phyloP scores from a whole-genome alignment of 2,888 invertebrate genomes.

The Neuroscelio doddi region DNA sequence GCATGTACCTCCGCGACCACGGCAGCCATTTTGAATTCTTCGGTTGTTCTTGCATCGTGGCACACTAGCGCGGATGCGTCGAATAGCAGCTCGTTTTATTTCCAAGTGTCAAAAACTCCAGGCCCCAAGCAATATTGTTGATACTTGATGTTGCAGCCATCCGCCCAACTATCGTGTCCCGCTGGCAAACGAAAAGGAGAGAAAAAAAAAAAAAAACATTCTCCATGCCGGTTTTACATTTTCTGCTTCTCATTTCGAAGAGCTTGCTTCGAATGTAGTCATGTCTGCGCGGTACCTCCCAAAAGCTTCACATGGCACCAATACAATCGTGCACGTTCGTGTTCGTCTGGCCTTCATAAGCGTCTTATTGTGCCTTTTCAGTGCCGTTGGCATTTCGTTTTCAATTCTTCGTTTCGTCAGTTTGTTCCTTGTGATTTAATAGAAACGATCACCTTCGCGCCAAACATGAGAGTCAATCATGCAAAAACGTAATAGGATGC shows the following conservation, averaged over 20 bases:
- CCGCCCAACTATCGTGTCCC: slow-evolving; percentile 29
- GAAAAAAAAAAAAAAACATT: slow-evolving; percentile 14
- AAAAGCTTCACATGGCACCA: slow-evolving; percentile 9
- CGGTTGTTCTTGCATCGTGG: slow-evolving; percentile 38
- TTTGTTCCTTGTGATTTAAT: slow-evolving; percentile 14
- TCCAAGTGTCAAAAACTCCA: slow-evolving; percentile 60
- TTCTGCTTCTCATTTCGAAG: slow-evolving; percentile 15
- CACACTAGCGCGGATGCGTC: slow-evolving; percentile 44
- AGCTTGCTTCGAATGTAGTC: slow-evolving; percentile 5
- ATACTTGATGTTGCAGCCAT: slow-evolving; percentile 67
- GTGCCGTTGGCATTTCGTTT: no score
- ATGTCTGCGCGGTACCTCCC: neutral
- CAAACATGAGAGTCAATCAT: no score
- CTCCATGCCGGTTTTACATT: slow-evolving; percentile 26
- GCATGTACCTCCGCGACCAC: slow-evolving; percentile 46
- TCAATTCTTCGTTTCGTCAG: slow-evolving; percentile 17
- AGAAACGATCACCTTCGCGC: no score
- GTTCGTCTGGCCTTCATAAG: no score
- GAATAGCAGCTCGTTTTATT: slow-evolving; percentile 58
- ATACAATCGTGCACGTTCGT: neutral
- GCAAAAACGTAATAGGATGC: no score
- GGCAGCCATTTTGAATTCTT: slow-evolving; percentile 71
- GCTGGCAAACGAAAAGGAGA: slow-evolving; percentile 31
- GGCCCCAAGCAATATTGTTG: slow-evolving; percentile 67
- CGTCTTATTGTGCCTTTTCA: no score